A percentile compares a stretch with the other conserved stretches of the same genome.
These are phyloP conservation scores for Uromys caudimaculatus DNA, from an alignment of 2,797 vertebrate genomes.

Conservation along the genomic window DNA sequence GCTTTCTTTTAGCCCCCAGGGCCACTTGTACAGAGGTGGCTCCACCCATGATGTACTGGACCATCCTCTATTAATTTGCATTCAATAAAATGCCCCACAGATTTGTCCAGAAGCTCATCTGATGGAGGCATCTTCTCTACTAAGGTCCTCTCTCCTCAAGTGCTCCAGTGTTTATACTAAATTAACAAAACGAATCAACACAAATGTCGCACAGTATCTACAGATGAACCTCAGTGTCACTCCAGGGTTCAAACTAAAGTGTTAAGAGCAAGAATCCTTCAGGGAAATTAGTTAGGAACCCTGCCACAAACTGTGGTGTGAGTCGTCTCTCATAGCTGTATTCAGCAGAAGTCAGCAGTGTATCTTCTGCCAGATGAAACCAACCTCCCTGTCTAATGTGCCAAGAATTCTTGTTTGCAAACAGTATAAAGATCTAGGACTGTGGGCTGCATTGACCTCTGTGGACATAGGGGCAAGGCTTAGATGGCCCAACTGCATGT, in stretches of 20 bases:
- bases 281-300: no score
- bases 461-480: no score
- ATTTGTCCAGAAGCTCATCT: no score
- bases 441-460: no score
- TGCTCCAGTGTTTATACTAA: background rate
- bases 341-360: no score
- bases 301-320: no score
- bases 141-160: background rate
- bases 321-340: no score
- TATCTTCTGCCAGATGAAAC: no score
- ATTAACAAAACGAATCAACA: background rate
- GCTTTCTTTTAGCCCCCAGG: background rate
- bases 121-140: background rate
- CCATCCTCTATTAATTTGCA: background rate
- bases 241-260: background rate
- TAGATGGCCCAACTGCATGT: no score
- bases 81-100: background rate
- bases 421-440: no score
- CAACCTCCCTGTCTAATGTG: no score
- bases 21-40: background rate
- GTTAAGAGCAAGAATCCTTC: background rate
- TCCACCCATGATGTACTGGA: background rate
- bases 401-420: no score
- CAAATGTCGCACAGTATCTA: background rate
- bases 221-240: background rate